Percentiles rank a stretch among this genome's conserved stretches.
phyloP scores from a whole-genome alignment of 2,113 vertebrate species.

The Mirounga angustirostris region DNA sequence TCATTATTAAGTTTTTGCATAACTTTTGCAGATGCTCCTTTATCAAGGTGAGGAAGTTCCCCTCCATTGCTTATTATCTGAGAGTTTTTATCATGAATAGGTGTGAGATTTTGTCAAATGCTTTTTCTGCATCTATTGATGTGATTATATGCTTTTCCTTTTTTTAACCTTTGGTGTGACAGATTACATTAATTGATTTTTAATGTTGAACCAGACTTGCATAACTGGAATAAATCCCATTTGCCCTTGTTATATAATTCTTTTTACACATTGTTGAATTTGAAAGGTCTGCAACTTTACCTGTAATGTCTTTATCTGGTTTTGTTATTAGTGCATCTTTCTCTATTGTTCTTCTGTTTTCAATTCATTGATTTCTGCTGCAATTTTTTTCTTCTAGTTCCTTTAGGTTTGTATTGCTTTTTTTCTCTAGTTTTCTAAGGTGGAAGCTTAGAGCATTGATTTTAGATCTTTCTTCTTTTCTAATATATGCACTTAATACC shows the following conservation, averaged over 20 bases:
- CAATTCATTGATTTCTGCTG: not conserved
- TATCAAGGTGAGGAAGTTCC: not conserved
- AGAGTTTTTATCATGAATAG: not conserved
- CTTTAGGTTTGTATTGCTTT: not conserved
- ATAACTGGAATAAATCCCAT: not conserved
- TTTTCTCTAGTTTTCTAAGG: not conserved
- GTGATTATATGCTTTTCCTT: not conserved
- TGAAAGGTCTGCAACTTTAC: not conserved
- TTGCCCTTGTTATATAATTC: not conserved
- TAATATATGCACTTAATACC: not conserved
- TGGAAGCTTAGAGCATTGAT: not conserved
- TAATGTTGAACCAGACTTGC: not conserved
- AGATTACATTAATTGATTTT: not conserved
- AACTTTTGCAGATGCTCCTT: not conserved
- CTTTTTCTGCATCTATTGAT: not conserved
- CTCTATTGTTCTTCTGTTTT: not conserved
- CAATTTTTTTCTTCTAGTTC: not conserved
- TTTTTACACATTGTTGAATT: not conserved
- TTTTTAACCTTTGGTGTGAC: not conserved
- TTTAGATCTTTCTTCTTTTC: not conserved
- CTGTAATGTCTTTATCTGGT: not conserved
- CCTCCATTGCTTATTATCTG: not conserved
- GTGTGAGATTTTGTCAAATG: not conserved
- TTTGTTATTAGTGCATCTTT: not conserved
- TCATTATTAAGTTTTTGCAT: not conserved